phyloP scores from a whole-genome alignment of 2,888 invertebrate species.

The Latrodectus elegans region DNA sequence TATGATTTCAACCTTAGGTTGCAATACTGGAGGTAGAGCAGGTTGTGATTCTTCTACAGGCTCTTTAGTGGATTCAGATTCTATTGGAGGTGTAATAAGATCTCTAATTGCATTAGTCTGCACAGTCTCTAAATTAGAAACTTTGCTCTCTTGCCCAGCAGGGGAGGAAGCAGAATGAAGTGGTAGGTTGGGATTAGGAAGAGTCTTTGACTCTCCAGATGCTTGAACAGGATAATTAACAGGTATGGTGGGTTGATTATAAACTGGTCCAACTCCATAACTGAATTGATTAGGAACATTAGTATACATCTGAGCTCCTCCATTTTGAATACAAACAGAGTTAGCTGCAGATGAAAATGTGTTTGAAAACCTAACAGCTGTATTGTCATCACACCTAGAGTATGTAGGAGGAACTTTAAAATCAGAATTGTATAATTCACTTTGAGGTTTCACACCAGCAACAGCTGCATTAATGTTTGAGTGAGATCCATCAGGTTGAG shows the following conservation, averaged over 20 bases:
- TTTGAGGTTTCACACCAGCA: too few relatives aligned
- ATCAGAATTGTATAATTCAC: too few relatives aligned
- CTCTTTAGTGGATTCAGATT: slow-evolving; percentile 10
- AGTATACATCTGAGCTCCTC: too few relatives aligned
- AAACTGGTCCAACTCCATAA: background rate
- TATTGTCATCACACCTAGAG: too few relatives aligned
- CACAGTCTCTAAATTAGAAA: background rate
- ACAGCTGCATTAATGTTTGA: too few relatives aligned
- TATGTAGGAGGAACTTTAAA: too few relatives aligned
- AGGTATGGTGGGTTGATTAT: slow-evolving; percentile 3
- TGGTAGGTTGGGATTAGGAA: background rate
- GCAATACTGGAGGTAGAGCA: slow-evolving; percentile 70
- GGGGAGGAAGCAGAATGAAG: background rate
- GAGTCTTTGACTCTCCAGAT: background rate
- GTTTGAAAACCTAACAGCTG: too few relatives aligned
- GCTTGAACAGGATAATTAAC: background rate
- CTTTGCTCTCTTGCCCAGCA: background rate
- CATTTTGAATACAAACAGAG: too few relatives aligned
- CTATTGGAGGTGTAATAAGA: slow-evolving; percentile 53
- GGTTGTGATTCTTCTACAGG: slow-evolving; percentile 25
- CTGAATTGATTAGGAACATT: slow-evolving; percentile 1
- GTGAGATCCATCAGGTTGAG: too few relatives aligned
- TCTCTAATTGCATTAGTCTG: slow-evolving; percentile 32
- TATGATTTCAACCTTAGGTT: slow-evolving; percentile 71
- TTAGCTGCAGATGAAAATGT: too few relatives aligned